These are phyloP conservation scores for Coregonus clupeaformis DNA, from an alignment of 2,113 vertebrate species.

Conservation along the genomic window DNA sequence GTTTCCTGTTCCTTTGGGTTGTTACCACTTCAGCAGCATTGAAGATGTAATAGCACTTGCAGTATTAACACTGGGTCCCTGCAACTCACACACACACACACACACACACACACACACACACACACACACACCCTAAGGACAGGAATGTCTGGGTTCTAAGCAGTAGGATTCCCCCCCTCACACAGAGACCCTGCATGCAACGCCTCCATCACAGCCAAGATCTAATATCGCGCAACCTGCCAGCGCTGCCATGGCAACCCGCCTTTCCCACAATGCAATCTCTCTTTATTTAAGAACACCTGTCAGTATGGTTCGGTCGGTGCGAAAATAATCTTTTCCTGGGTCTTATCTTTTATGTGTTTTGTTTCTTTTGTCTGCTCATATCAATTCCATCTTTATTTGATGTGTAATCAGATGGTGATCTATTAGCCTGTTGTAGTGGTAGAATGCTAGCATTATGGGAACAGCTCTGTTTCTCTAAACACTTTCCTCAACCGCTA, in stretches of 20 bases:
- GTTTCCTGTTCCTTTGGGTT: too few relatives aligned
- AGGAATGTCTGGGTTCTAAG: conserved; percentile 1
- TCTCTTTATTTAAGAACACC: conserved; percentile 30
- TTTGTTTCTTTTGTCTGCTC: too few relatives aligned
- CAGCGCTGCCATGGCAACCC: conserved; percentile 55
- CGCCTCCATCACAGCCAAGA: conserved; percentile 44
- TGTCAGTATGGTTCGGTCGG: conserved; percentile 17
- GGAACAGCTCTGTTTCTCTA: too few relatives aligned
- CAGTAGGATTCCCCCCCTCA: not conserved
- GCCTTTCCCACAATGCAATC: conserved; percentile 32
- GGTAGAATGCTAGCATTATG: too few relatives aligned
- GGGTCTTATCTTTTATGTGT: not conserved
- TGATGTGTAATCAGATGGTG: too few relatives aligned
- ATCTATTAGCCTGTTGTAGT: too few relatives aligned
- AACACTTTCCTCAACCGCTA: too few relatives aligned
- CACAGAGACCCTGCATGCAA: not conserved
- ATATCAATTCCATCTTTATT: too few relatives aligned
- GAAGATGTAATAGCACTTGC: not conserved
- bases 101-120: conserved; percentile 3
- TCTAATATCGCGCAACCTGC: conserved; percentile 53
- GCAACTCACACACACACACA: not conserved
- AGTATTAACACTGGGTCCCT: not conserved
- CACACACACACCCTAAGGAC: conserved; percentile 2
- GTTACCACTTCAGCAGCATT: not conserved
- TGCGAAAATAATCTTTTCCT: not conserved